Evolutionary conservation across 2,888 invertebrate genomes (phyloP), one percentile per base, ranked within the genome.

Genomic region (Acronicta aceris): DNA sequence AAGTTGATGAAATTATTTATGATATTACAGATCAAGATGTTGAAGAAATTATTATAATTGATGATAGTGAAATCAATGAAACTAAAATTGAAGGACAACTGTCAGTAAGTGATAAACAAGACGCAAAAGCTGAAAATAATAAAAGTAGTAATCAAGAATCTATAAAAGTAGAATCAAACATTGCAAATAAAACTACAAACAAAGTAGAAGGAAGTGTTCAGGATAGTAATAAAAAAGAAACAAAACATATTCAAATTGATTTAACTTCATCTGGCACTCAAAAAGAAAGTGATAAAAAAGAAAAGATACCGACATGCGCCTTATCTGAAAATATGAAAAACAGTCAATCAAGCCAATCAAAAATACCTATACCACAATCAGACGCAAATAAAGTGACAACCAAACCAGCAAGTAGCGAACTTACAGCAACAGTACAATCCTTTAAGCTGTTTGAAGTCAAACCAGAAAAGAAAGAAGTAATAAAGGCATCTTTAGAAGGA

Each of bases 1-100:
- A 71, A 60, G 61, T 49, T 50, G 55, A 71, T 63, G 47, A 57
- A 61, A 42, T 59, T 57, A 75, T 60, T 57, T 59, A 69, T 7
- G 58, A 68, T 54, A 45, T 59, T 54, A 17, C 55, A 42, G 61
- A 61, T 33, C 56, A 52, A 52, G 49, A 36, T 54, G 36, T 33
- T 10, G 59, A 66, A 41, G 59, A 65, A 50, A 56, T 62, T 30
- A 65, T 63, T 47, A 60, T 61, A 52, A 64, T 58, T 52, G 67
- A 59, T 52, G 63, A 73, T 33, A 73, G 62, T 60, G 60, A 56
- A 47, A 48, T 54, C 38, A 33, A 66, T 16, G 54, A 68, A 45
- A 61, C 46, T 5, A 61, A 61, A 52, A 45, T 51, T 33, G 21
- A 45, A 33, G 56, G 51, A 27, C 8, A 13, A 15, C 12, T 13